Percentiles rank a stretch among this genome's conserved stretches.
Evolutionary conservation across 2,113 vertebrate species (phyloP).

Genomic region (Nipponia nippon): DNA sequence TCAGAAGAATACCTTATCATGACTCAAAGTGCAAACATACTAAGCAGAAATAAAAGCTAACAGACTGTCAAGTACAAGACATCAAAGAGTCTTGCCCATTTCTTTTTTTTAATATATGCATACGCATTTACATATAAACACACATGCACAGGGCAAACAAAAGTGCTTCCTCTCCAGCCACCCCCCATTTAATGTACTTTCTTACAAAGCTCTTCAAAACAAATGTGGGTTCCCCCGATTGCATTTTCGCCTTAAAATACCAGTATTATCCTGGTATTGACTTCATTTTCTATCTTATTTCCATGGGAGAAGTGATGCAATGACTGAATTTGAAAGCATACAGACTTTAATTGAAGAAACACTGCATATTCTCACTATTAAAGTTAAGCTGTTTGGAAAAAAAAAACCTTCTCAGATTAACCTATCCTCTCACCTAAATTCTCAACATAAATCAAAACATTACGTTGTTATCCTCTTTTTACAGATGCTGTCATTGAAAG

Average conservation of each 20-base stretch:
- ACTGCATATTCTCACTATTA: neutral
- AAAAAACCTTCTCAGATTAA: neutral
- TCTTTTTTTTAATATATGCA: neutral
- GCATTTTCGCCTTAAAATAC: neutral
- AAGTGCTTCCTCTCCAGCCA: neutral
- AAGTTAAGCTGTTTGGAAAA: neutral
- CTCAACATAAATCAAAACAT: neutral
- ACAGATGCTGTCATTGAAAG: neutral
- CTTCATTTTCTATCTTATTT: neutral
- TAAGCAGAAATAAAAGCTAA: neutral
- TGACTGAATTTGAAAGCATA: neutral
- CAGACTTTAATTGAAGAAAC: neutral
- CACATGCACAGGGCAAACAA: rapidly evolving
- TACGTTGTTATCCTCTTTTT: neutral
- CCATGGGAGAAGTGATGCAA: neutral
- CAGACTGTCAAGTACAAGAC: neutral
- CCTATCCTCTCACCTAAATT: neutral
- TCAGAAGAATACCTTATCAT: neutral
- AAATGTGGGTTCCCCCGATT: neutral
- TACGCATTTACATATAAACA: neutral
- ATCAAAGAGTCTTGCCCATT: neutral
- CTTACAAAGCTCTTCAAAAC: neutral
- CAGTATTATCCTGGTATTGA: neutral
- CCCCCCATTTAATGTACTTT: neutral
- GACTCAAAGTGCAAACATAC: neutral